Conservation (phyloP, 2,797 vertebrate genomes). For the Peromyscus eremicus region DNA sequence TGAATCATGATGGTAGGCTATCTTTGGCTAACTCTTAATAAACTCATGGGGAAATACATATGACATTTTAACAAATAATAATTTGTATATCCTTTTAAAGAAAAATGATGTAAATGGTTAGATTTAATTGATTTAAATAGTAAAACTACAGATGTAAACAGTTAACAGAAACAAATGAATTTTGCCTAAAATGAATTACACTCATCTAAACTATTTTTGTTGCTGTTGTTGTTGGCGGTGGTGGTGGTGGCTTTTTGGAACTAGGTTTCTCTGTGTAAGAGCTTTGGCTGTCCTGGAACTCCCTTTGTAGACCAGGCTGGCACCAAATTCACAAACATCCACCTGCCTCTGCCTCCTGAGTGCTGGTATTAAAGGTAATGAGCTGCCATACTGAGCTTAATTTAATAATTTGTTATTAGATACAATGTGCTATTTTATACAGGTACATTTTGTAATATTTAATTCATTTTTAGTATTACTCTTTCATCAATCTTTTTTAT, state of each 20-base stretch:
- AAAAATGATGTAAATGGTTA: background rate
- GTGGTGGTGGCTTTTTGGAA: background rate
- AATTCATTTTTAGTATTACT: background rate
- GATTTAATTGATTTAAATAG: background rate
- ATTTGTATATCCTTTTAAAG: background rate
- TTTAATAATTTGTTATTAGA: background rate
- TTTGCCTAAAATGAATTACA: background rate
- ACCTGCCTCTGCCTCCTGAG: background rate
- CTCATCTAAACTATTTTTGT: no score
- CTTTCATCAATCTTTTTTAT: background rate
- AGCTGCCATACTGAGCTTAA: background rate
- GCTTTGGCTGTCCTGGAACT: background rate
- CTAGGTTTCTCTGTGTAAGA: background rate
- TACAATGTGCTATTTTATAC: background rate
- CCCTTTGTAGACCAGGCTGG: background rate
- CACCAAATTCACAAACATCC: background rate
- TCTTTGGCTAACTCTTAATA: background rate
- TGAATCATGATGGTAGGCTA: rapidly evolving
- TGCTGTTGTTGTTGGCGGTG: background rate
- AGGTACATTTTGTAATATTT: background rate
- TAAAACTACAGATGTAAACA: background rate
- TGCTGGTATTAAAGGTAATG: background rate
- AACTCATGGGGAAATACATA: background rate
- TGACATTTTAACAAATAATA: background rate
- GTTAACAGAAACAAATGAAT: background rate